Evolutionary conservation across 2,113 vertebrate species (phyloP).

Genomic region (Alosa alosa): DNA sequence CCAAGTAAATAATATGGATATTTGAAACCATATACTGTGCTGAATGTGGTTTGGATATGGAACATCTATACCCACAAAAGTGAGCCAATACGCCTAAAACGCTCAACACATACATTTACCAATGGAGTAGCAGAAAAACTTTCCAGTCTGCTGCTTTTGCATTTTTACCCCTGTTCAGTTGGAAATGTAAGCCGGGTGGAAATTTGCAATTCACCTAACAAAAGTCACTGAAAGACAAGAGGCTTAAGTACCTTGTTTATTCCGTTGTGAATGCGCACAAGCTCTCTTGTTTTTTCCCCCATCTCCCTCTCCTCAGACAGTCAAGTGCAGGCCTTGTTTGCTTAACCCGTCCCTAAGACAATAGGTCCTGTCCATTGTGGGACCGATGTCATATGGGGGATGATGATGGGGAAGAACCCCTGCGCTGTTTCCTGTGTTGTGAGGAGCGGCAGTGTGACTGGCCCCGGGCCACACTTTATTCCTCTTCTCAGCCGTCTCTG

Average conservation of each 20-base stretch:
- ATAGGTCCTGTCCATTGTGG: not conserved
- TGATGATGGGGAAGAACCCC: not conserved
- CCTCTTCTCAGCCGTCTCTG: not conserved
- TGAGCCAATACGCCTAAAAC: not conserved
- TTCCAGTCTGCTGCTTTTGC: not conserved
- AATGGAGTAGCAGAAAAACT: not conserved
- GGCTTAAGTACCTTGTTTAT: not conserved
- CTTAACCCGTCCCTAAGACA: not conserved
- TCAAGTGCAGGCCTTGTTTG: not conserved
- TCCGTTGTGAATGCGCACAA: slow-evolving; percentile 7
- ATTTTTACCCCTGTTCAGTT: not conserved
- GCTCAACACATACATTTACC: not conserved
- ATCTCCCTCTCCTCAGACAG: not conserved
- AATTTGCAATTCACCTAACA: not conserved
- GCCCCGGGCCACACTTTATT: not conserved
- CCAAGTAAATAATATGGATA: not conserved
- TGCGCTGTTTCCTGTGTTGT: not conserved
- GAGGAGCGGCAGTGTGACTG: not conserved
- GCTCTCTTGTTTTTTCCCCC: not conserved
- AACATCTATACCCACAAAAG: not conserved
- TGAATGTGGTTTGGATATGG: not conserved
- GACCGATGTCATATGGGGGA: not conserved
- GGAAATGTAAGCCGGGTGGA: not conserved
- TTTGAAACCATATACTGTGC: not conserved
- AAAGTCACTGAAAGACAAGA: not conserved